A percentile compares a stretch with the other conserved stretches of the same genome.
These are phyloP conservation scores for Urosaurus nigricauda DNA, from an alignment of 2,797 vertebrate genomes.

Conservation along the genomic window DNA sequence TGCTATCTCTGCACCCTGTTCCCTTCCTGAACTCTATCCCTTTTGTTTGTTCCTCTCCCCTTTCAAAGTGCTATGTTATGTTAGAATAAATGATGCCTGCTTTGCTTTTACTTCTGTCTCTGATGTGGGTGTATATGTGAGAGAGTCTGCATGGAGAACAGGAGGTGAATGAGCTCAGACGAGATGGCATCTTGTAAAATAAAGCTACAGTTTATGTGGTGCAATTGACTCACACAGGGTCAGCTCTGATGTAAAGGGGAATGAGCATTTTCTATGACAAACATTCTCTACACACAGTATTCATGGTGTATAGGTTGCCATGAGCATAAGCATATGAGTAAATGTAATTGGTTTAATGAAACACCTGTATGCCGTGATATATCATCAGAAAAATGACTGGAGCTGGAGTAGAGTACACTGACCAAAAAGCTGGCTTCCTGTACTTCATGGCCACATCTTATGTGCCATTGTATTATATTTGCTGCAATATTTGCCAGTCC, in stretches of 20 bases:
- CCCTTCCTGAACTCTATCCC: background rate
- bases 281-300: background rate
- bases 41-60: conserved; percentile 14
- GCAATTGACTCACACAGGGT: background rate
- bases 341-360: conserved; percentile 5
- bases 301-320: background rate
- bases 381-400: background rate
- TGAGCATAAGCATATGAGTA: background rate
- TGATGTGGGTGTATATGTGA: background rate
- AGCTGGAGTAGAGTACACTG: too few relatives aligned
- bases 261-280: background rate
- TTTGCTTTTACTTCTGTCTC: conserved; percentile 39
- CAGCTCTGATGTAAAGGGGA: background rate
- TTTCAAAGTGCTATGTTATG: conserved; percentile 12
- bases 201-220: conserved; percentile 23
- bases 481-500: too few relatives aligned
- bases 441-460: too few relatives aligned
- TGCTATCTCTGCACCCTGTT: conserved; percentile 38
- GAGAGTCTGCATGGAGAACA: background rate
- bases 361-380: background rate
- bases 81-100: conserved; percentile 43
- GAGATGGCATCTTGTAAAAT: background rate
- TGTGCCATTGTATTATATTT: too few relatives aligned
- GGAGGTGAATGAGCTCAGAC: background rate
- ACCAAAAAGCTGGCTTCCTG: too few relatives aligned